Conservation (phyloP, 2,888 invertebrate genomes). For the Idaea biselata region DNA sequence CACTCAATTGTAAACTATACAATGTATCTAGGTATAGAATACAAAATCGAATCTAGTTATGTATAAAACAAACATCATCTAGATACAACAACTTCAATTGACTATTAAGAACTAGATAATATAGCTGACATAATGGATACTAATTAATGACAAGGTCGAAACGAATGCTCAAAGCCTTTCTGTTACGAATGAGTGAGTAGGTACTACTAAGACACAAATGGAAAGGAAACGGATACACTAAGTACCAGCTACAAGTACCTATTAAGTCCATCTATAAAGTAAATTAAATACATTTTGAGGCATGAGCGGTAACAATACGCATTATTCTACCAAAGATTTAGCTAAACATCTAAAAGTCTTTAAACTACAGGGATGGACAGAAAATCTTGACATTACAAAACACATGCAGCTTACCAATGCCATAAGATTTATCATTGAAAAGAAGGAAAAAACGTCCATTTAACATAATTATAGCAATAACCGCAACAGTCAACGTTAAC, state of each 20-base stretch:
- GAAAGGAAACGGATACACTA: neutral
- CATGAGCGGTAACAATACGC: neutral
- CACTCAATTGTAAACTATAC: no score
- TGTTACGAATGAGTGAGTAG: neutral
- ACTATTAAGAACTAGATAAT: neutral
- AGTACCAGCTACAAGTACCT: neutral
- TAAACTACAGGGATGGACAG: neutral
- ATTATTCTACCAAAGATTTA: neutral
- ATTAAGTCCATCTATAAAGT: neutral
- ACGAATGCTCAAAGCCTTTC: neutral
- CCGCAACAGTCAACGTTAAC: conserved; percentile 17
- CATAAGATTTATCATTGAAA: conserved; percentile 34
- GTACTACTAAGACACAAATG: neutral
- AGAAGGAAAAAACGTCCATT: conserved; percentile 45
- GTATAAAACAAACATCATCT: neutral
- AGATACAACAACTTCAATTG: neutral
- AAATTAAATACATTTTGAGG: neutral
- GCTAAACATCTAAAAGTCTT: neutral
- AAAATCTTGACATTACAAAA: conserved; percentile 43
- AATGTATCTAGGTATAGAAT: no score
- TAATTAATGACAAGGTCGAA: neutral
- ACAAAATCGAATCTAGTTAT: neutral
- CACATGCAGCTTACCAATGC: conserved; percentile 66
- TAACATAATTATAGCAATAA: conserved; percentile 20
- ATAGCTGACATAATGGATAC: neutral